Evolutionary conservation across 2,797 vertebrate genomes (phyloP), one percentile per base, ranked within the genome.

Genomic region (Simalia tracyae): DNA sequence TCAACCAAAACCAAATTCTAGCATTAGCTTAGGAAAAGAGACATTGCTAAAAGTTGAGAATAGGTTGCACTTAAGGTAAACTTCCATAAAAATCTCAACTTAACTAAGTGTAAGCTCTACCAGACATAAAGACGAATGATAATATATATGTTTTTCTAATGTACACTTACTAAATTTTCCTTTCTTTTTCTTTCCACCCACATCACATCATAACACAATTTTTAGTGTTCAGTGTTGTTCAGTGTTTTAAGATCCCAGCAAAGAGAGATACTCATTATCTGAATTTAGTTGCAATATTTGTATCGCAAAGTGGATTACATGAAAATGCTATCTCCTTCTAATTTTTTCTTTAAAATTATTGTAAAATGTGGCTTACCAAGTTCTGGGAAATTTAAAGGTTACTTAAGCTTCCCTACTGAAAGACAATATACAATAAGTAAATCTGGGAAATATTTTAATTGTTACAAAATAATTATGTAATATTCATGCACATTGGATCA

Each of bases 331-430:
- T 93, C 54, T n/a, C 87, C 85, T 42, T 95, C 93, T 90, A 93
- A 84, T 26, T 26, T 86, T 31, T 66, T 56, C 61, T 24, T 56
- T 24, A 92, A 93, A 36, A 85, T 90, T 85, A 61, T 84, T 90
- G 84, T 89, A 60, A 92, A 94, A 95, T 92, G 64, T 88, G 92
- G 31, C 2, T 0, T 57, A 15, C 86, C 87, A 92, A 92, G 1
- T 91, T 66, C 66, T 94, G 91, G 87, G 91, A 94, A 96, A 94
- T 93, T n/a, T 91, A 59, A 84, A 90, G 2, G 6, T 95, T 94
- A 94, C 92, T 91, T 68, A 94, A 94, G 17, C 63, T 93, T 90
- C 50, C 63, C 91, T 93, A 24, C 42, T 84, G 88, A 95, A 93
- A 94, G 31, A 88, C 5, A 89, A 42, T 63, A n/a, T 88, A 89